Base-by-base conservation (phyloP, 2,888 invertebrate species). In the Hirtodrosophila cameraria region DNA sequence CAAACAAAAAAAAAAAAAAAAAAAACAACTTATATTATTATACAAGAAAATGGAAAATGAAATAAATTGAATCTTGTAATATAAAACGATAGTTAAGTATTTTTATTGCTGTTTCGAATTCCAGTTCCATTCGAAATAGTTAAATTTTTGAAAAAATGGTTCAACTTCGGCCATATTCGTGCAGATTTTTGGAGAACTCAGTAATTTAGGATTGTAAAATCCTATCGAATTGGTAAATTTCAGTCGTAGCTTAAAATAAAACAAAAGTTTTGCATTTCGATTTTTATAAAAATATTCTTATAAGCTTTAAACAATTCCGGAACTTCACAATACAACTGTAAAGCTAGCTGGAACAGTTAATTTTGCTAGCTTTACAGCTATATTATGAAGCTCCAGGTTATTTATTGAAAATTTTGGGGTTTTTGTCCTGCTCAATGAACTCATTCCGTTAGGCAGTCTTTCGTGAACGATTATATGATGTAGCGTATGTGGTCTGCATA, bases 21-120 rank as follows among this genome's bases (percentile, higher is more conserved):
- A 65, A 65, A 55, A 72, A 61, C 35, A 74, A 88, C 84, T 82
- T 88, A 88, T 88, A 89, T 88, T 87, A 89, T 88, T 86, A 88
- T 88, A 89, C 88, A 88, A 88, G 85, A 88, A 85, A 79, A 83
- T 75, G 73, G 49, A 68, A 87, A 85, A 82, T 78, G 69, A 89
- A 87, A 88, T 89, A 88, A 89, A 89, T 88, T 89, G 88, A 88
- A 89, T 89, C 89, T 89, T 89, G 89, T 89, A 89, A 89, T 89
- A 89, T 89, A 89, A 87, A 85, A 8, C 2, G 23, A 2, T 23
- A 2, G 23, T 68, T 53, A 64, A 53, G 11, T 25, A 5, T 46
- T 35, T 46, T 20, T 9, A 18, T 1, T 18, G 2, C 23, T 16
- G 3, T n/a, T n/a, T n/a, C n/a, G n/a, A n/a, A n/a, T n/a, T n/a